Conservation (phyloP, 2,888 invertebrate species). For the Odontocolon sp. region DNA sequence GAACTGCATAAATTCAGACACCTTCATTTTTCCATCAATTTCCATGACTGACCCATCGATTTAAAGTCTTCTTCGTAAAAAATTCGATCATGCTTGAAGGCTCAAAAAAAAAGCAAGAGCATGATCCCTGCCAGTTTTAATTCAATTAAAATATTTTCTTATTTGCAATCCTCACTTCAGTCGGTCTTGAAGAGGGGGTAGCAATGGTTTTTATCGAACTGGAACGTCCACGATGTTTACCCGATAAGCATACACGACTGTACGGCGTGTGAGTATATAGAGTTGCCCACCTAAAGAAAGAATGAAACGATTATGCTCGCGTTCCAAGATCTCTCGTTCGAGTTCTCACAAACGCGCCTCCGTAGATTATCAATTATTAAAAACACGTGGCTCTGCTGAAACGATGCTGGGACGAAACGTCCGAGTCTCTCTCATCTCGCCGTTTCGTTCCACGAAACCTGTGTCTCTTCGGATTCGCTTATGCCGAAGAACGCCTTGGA, state of each 20-base stretch:
- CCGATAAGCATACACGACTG: constrained; percentile 33
- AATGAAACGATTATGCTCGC: constrained; percentile 75
- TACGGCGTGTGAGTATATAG: constrained; percentile 11
- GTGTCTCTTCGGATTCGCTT: constrained; percentile 36
- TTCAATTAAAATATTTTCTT: too few species aligned
- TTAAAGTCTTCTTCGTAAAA: too few species aligned
- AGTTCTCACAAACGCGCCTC: constrained; percentile 72
- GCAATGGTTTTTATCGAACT: too few species aligned
- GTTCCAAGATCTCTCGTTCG: constrained; percentile 67
- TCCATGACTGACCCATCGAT: too few species aligned
- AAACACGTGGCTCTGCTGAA: constrained; percentile 69
- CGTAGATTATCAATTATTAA: constrained; percentile 79
- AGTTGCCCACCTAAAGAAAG: constrained; percentile 59
- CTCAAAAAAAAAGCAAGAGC: too few species aligned
- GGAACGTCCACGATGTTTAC: too few species aligned
- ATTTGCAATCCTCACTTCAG: too few species aligned
- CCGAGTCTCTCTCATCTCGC: constrained; percentile 72
- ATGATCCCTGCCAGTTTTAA: too few species aligned
- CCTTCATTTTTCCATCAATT: too few species aligned
- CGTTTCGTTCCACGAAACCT: constrained; percentile 74
- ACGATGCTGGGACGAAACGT: constrained; percentile 1
- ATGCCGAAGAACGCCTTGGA: constrained; percentile 21
- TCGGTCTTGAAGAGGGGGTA: too few species aligned
- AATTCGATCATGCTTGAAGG: too few species aligned
- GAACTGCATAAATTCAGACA: too few species aligned